Conservation (phyloP, 2,888 invertebrate species). For the Lampropteryx suffumata region DNA sequence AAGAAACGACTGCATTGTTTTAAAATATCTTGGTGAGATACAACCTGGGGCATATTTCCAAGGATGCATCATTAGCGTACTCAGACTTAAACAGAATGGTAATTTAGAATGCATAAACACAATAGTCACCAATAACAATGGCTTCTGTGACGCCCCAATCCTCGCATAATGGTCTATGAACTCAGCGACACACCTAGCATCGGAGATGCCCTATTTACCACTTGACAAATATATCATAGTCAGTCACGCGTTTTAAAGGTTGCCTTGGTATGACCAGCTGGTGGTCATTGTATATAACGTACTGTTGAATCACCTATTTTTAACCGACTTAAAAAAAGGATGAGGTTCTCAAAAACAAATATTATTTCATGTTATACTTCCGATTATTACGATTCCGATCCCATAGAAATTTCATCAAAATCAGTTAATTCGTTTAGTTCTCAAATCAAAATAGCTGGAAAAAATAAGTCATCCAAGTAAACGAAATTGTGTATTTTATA, state of each 20-base stretch:
- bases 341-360: too few species aligned
- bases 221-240: conserved; percentile 39
- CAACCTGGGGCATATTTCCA: too few species aligned
- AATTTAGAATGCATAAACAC: conserved; percentile 40
- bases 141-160: conserved; percentile 54
- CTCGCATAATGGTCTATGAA: conserved; percentile 51
- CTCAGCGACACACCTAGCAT: conserved; percentile 61
- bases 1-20: conserved; percentile 38
- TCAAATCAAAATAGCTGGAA: too few species aligned
- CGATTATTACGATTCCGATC: too few species aligned
- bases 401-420: too few species aligned
- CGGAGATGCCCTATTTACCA: conserved; percentile 62
- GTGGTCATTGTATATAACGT: too few species aligned
- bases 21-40: conserved; percentile 36
- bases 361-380: too few species aligned
- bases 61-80: conserved; percentile 14
- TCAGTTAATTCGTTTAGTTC: too few species aligned
- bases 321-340: too few species aligned
- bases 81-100: conserved; percentile 45
- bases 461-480: too few species aligned
- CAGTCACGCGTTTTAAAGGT: conserved; percentile 50
- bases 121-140: conserved; percentile 64
- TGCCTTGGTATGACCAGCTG: conserved; percentile 7
- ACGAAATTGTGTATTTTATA: too few species aligned
- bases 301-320: too few species aligned